Evolutionary conservation across 2,888 invertebrate genomes (phyloP), one percentile per base, ranked within the genome.

Genomic region (Cataglyphis altisquamis): DNA sequence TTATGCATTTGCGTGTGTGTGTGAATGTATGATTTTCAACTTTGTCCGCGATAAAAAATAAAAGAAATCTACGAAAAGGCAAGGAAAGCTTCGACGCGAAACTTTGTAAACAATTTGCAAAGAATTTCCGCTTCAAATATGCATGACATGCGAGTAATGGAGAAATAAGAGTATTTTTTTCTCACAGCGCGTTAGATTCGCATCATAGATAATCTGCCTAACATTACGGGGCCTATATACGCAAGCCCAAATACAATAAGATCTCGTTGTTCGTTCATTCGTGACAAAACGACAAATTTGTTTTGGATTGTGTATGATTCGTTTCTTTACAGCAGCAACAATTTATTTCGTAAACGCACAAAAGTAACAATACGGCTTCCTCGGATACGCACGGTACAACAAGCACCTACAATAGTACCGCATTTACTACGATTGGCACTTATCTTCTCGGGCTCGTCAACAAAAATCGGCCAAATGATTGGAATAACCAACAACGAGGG

Each of bases 221-320:
- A 25, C 32, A 52, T 52, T 52, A 52, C 52, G 52, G 8, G 52
- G n/a, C n/a, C 52, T 52, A 52, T 8, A 52, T n/a, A n/a, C 52
- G 52, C 52, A 52, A 52, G 52, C 52, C 52, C 52, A 8, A 8
- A 75, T 12, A n/a, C 64, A 41, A 57, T 57, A 29, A 57, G 18
- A 68, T 41, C 77, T 78, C 67, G 57, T 78, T 78, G 41, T 78
- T 66, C n/a, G 75, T 25, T 57, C 21, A 57, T 25, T 36, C 15
- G 52, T 55, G 25, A 21, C 29, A 21, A 36, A 12, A 55, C 41
- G 32, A 12, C 8, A 9, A 48, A 18, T 41, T 48, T n/a, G 8
- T 1, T 57, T 8, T 52, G 8, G 36, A 10, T 39, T 15, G 41
- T 15, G 36, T 36, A 36, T 36, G 6, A 3, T 45, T 45, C 0